Evolutionary conservation across 2,888 invertebrate genomes (phyloP), one percentile per base, ranked within the genome.

Genomic region (Leptarthrus brevirostris): DNA sequence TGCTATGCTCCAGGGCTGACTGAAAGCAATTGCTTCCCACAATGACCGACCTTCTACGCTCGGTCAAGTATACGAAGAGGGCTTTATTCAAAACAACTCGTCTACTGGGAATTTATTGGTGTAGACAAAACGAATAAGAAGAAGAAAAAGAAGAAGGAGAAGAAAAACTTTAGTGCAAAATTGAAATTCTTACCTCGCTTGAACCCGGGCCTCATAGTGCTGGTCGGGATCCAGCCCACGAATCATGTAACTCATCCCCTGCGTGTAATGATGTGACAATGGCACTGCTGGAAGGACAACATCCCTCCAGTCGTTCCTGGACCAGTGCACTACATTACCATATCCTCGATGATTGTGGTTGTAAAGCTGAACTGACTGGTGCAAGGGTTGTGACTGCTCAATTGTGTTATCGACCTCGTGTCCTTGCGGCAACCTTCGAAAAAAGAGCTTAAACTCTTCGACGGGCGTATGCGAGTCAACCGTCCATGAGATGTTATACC

Each of bases 401-500:
- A 85, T 84, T 78, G 82, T 80, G 80, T 85, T 85, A 81, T 85
- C 85, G 81, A 84, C 83, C 82, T 85, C 85, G 79, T 84, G 84
- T 83, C 85, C 85, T 83, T 89, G 88, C 61, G 89, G 89, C 78
- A 89, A 85, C 82, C 88, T 88, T 79, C 90, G 86, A 84, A 89
- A 91, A 79, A 88, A 87, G 78, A 91, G 83, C 83, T 90, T 89
- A 83, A 90, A 90, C 82, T 90, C 90, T 79, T 90, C 89, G 75
- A 91, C 88, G 71, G 90, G 89, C 78, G 89, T 88, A 81, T 89
- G 87, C 72, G 90, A 90, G 81, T 90, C 89, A 30, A 90, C 90
- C 53, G 88, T 86, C 90, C 90, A 91, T 61, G 89, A 89, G 78
- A 91, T 89, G 81, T 90, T 90, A 83, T 90, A 91, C 80, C 88